These are phyloP conservation scores for Brachionus rotundiformis DNA, from an alignment of 1,140 invertebrate genomes.

Conservation along the genomic window DNA sequence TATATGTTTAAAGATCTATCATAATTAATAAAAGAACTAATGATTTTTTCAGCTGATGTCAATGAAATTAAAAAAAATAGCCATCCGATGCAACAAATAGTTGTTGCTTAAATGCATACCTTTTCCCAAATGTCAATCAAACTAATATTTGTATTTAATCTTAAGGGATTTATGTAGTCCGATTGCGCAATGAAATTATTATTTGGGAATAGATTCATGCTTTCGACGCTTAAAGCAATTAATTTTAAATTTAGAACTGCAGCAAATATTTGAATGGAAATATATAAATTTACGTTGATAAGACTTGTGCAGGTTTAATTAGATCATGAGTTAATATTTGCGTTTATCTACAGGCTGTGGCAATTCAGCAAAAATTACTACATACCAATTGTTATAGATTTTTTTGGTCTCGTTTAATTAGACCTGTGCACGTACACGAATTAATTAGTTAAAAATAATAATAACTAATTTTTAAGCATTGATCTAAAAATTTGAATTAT, in stretches of 20 bases:
- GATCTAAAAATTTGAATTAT: no score
- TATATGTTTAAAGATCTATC: no score
- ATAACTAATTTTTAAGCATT: no score
- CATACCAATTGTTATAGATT: no score
- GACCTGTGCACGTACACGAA: no score
- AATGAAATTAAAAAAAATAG: not conserved
- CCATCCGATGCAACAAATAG: not conserved
- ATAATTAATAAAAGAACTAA: no score
- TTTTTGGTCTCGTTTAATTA: no score
- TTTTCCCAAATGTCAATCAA: not conserved
- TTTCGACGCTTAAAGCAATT: not conserved
- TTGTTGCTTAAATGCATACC: not conserved
- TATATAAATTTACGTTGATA: not conserved
- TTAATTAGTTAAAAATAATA: no score
- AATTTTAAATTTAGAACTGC: not conserved
- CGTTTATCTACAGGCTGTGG: no score
- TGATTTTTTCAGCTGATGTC: not conserved
- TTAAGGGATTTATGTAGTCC: not conserved
- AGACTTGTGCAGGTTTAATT: not conserved
- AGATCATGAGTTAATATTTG: not conserved
- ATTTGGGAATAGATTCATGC: conserved; percentile 1
- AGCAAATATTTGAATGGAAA: not conserved
- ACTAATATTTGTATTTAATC: not conserved
- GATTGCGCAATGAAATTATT: not conserved
- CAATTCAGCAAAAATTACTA: no score